Evolutionary conservation across 2,113 vertebrate species (phyloP).

Genomic region (Podarcis cretensis): DNA sequence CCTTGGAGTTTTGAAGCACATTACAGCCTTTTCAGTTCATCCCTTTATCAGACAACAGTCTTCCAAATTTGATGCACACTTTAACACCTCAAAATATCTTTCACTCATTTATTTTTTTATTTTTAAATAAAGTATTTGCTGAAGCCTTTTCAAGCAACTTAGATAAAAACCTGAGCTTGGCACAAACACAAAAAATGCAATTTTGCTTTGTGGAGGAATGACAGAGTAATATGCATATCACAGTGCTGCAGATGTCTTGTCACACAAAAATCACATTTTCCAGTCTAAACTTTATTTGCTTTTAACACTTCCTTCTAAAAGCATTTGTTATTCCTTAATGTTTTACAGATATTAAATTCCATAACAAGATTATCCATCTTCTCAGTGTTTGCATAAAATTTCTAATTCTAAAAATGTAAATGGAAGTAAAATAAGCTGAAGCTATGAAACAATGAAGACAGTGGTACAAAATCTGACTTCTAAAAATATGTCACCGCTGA

Average conservation of each 20-base stretch:
- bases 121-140: constrained; percentile 22
- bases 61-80: constrained; percentile 4
- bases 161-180: constrained; percentile 22
- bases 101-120: neutral
- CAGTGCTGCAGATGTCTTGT: neutral
- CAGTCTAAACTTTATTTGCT: constrained; percentile 19
- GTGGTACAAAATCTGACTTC: neutral
- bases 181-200: neutral
- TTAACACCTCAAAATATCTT: neutral
- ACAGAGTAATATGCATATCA: constrained; percentile 15
- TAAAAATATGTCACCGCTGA: neutral
- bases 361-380: constrained; percentile 32
- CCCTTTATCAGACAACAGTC: constrained; percentile 6
- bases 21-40: neutral
- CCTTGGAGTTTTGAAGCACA: neutral
- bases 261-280: constrained; percentile 30
- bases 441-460: neutral
- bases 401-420: constrained; percentile 35
- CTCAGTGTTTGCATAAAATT: neutral
- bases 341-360: constrained; percentile 10
- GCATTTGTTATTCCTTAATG: constrained; percentile 13
- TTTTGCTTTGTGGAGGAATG: neutral
- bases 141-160: constrained; percentile 5
- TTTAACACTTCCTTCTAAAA: constrained; percentile 24
- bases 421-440: constrained; percentile 16